phyloP scores from a whole-genome alignment of 1,140 invertebrate species.

The Cryptotermes secundus region DNA sequence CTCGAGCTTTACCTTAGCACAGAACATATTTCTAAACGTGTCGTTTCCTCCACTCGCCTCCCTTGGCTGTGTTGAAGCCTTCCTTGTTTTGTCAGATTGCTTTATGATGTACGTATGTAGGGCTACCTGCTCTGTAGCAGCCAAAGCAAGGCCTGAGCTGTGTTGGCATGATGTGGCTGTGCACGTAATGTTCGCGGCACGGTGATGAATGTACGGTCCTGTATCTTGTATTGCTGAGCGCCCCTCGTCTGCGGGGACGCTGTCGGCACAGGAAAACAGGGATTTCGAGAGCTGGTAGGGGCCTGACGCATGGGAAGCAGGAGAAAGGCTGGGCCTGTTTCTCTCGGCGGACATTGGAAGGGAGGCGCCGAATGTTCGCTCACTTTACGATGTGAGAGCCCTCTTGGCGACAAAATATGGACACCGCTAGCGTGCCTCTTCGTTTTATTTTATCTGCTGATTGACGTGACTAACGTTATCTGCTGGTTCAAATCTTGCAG shows the following conservation, averaged over 20 bases:
- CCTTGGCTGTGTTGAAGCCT: not conserved
- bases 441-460: not conserved
- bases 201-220: not conserved
- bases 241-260: not conserved
- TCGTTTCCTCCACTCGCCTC: too few relatives aligned
- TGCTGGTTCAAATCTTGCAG: not conserved
- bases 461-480: not conserved
- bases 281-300: conserved; percentile 21
- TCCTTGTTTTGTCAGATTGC: not conserved
- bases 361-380: conserved; percentile 36
- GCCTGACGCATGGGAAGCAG: conserved; percentile 24
- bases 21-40: too few relatives aligned
- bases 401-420: not conserved
- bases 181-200: not conserved
- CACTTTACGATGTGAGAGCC: not conserved
- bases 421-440: not conserved
- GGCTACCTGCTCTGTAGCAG: not conserved
- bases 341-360: conserved; percentile 38
- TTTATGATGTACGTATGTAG: not conserved
- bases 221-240: not conserved
- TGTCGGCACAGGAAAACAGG: conserved; percentile 26
- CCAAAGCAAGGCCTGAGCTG: not conserved
- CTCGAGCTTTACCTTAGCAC: too few relatives aligned
- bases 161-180: not conserved
- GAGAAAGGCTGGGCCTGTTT: conserved; percentile 36